Conservation (phyloP, 2,888 invertebrate genomes). For the Calliopum simillimum region DNA sequence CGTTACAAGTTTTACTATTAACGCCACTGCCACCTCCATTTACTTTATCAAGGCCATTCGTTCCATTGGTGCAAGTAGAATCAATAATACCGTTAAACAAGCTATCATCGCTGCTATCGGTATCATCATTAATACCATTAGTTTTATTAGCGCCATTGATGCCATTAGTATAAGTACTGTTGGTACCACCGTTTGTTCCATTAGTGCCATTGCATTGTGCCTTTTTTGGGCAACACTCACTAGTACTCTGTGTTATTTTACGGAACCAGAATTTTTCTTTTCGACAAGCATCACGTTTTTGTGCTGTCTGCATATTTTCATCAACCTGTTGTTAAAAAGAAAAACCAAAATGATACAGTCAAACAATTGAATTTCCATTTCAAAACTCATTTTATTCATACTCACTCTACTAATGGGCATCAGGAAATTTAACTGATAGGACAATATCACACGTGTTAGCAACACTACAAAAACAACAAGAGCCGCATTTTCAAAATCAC, state of each 20-base stretch:
- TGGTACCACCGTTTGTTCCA: slow-evolving; percentile 41
- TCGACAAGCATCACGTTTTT: slow-evolving; percentile 87
- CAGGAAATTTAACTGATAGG: slow-evolving; percentile 94
- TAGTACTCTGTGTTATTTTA: slow-evolving; percentile 74
- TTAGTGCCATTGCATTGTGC: slow-evolving; percentile 41
- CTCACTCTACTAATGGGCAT: slow-evolving; percentile 95
- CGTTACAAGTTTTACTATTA: neutral
- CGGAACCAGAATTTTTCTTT: slow-evolving; percentile 94
- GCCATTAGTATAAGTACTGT: slow-evolving; percentile 35
- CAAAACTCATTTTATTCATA: neutral
- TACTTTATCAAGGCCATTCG: slow-evolving; percentile 32
- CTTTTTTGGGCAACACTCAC: slow-evolving; percentile 40
- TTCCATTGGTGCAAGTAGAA: slow-evolving; percentile 44
- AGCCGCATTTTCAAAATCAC: slow-evolving; percentile 99
- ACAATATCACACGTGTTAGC: slow-evolving; percentile 94
- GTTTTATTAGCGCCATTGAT: neutral
- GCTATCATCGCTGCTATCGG: neutral
- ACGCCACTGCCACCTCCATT: slow-evolving; percentile 34
- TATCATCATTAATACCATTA: slow-evolving; percentile 24
- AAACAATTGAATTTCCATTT: neutral
- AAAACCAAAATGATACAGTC: neutral
- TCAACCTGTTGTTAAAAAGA: slow-evolving; percentile 73
- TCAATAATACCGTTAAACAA: neutral
- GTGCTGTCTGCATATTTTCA: slow-evolving; percentile 97
- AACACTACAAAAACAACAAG: slow-evolving; percentile 97